These are phyloP conservation scores for Drosophila siamana DNA, from an alignment of 2,888 invertebrate species.

Conservation along the genomic window DNA sequence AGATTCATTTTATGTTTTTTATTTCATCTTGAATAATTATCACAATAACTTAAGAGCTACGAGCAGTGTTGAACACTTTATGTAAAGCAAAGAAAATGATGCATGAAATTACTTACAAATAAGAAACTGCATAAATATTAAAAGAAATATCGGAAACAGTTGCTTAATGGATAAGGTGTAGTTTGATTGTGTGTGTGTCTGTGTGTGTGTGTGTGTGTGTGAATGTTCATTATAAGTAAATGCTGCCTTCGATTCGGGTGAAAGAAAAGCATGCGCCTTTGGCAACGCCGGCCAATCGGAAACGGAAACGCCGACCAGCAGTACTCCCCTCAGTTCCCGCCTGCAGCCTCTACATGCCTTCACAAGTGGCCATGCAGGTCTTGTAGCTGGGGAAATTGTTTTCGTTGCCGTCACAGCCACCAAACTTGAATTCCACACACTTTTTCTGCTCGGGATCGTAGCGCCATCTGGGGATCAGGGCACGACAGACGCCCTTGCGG, in stretches of 20 bases:
- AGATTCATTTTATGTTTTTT: slow-evolving; percentile 27
- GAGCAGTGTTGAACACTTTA: slow-evolving; percentile 58
- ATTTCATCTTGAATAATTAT: slow-evolving; percentile 66
- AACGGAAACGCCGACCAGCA: slow-evolving; percentile 52
- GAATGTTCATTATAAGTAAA: slow-evolving; percentile 53
- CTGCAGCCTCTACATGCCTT: slow-evolving; percentile 80
- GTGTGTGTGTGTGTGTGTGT: slow-evolving; percentile 13
- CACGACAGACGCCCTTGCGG: slow-evolving; percentile 85
- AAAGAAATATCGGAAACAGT: slow-evolving; percentile 45
- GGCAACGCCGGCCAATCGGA: slow-evolving; percentile 66
- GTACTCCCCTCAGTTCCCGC: slow-evolving; percentile 20
- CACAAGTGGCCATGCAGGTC: slow-evolving; percentile 86
- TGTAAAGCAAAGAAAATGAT: slow-evolving; percentile 54
- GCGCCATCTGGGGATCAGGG: slow-evolving; percentile 85
- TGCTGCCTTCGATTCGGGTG: slow-evolving; percentile 71
- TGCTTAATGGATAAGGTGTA: slow-evolving; percentile 37
- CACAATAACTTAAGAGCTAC: slow-evolving; percentile 74
- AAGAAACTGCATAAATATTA: slow-evolving; percentile 74
- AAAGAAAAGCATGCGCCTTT: slow-evolving; percentile 70
- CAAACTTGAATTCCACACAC: slow-evolving; percentile 87
- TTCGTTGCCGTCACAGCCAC: slow-evolving; percentile 87
- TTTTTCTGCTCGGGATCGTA: slow-evolving; percentile 86
- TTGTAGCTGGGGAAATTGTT: slow-evolving; percentile 86
- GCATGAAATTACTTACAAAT: slow-evolving; percentile 51
- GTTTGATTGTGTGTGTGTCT: slow-evolving; percentile 12